A percentile compares a stretch with the other conserved stretches of the same genome.
Conservation (phyloP, 2,888 invertebrate species). For the Nudaria mundana region DNA sequence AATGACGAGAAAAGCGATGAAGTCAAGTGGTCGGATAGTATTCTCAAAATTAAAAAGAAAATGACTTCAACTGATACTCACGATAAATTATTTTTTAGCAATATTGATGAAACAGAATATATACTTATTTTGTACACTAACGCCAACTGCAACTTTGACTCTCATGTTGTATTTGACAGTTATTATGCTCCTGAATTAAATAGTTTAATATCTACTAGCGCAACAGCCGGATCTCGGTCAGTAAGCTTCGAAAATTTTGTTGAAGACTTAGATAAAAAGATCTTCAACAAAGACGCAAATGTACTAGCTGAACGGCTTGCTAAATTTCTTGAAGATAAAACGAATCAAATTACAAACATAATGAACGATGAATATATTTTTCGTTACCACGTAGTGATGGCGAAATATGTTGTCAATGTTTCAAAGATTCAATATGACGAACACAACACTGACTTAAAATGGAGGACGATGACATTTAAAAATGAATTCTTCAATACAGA, state of each 20-base stretch:
- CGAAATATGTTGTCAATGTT: conserved; percentile 8
- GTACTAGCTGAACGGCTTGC: conserved; percentile 5
- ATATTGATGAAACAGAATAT: conserved; percentile 14
- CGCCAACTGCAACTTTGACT: conserved; percentile 4
- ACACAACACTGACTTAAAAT: conserved; percentile 4
- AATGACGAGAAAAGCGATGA: too few species aligned
- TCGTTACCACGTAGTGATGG: conserved; percentile 16
- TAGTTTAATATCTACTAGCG: conserved; percentile 16
- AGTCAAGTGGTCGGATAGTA: too few species aligned
- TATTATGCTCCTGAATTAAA: not conserved
- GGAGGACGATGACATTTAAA: conserved; percentile 3
- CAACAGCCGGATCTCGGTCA: not conserved
- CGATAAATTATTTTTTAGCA: conserved; percentile 10
- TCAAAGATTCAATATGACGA: conserved; percentile 5
- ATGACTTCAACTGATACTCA: conserved; percentile 7
- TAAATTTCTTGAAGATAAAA: too few species aligned
- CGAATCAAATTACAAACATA: too few species aligned
- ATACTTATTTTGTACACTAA: conserved; percentile 22
- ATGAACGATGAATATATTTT: too few species aligned
- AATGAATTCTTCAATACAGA: conserved; percentile 13
- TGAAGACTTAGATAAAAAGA: conserved; percentile 9
- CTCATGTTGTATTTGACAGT: not conserved
- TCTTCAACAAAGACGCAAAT: conserved; percentile 8
- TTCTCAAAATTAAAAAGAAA: too few species aligned
- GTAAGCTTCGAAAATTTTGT: conserved; percentile 6